Evolutionary conservation across 2,888 invertebrate species (phyloP), one percentile per base, ranked within the genome.

Genomic region (Chymomyza procnemis): DNA sequence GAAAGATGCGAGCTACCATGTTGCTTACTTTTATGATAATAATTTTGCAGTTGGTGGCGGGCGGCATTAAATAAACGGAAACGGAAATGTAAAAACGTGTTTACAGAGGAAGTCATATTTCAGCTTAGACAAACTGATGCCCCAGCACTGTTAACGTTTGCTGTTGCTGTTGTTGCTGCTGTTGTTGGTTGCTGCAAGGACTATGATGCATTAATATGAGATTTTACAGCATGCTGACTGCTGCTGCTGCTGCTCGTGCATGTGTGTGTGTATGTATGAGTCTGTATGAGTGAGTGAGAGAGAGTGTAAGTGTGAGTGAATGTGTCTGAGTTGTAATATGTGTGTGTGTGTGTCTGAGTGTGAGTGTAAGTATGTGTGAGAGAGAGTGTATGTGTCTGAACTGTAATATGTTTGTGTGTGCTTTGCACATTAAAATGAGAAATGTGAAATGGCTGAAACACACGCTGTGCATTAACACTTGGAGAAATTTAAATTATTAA

Each of bases 71-170:
- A 74, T 74, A 72, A 80, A 61, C 83, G 85, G 83, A 86, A 83
- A 75, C 77, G 83, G 83, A 83, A 86, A 83, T 83, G 81, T 83
- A 86, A 86, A 83, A 83, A 86, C 77, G 86, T 84, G 83, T 86
- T 86, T 73, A 74, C 86, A 86, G 34, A 9, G 83, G 86, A 83
- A 86, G 79, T 84, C 82, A 86, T 83, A 79, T 84, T 81, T 83
- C 76, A 83, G 83, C 85, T 83, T 86, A 86, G 83, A 81, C 83
- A 86, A 84, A 83, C 85, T 52, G n/a, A 52, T 48, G 22, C 9
- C 48, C 9, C 48, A 50, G 14, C 34, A 41, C 22, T 55, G 55
- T 55, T 22, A 14, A 55, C 55, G 14, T 22, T 14, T 55, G 26
- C 3, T 22, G 22, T 2, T 66, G 78, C 73, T 66, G 64, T 67